These are phyloP conservation scores for Cossypha heuglini DNA, from an alignment of 2,797 vertebrate genomes.

Conservation along the genomic window DNA sequence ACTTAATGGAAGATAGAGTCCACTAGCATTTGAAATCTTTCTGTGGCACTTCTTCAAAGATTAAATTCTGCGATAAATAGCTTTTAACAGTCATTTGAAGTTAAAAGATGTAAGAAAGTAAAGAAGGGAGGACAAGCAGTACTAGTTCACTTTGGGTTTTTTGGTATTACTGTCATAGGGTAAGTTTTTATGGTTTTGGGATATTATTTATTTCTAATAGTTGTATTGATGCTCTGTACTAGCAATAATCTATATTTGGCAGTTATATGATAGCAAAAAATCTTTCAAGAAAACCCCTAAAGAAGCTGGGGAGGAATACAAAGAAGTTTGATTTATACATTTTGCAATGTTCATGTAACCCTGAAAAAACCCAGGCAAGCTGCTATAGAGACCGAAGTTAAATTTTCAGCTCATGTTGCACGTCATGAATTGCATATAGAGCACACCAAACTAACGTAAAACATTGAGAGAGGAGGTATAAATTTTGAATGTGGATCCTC, in stretches of 20 bases:
- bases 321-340: background rate
- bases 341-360: background rate
- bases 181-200: background rate
- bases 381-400: background rate
- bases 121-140: background rate
- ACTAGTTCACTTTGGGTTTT: background rate
- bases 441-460: background rate
- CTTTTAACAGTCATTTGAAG: background rate
- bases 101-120: background rate
- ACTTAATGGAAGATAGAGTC: background rate
- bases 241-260: background rate
- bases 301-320: background rate
- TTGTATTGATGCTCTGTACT: background rate
- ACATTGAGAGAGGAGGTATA: background rate
- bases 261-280: background rate
- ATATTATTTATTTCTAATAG: background rate
- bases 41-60: background rate
- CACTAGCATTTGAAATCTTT: background rate
- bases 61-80: background rate
- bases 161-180: background rate
- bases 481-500: background rate
- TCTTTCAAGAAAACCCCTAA: background rate
- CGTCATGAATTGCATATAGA: fast-evolving
- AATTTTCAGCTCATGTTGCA: background rate
- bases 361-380: background rate